phyloP scores from a whole-genome alignment of 35 echinoderm and acorn worm genomes.

The Apostichopus californicus region DNA sequence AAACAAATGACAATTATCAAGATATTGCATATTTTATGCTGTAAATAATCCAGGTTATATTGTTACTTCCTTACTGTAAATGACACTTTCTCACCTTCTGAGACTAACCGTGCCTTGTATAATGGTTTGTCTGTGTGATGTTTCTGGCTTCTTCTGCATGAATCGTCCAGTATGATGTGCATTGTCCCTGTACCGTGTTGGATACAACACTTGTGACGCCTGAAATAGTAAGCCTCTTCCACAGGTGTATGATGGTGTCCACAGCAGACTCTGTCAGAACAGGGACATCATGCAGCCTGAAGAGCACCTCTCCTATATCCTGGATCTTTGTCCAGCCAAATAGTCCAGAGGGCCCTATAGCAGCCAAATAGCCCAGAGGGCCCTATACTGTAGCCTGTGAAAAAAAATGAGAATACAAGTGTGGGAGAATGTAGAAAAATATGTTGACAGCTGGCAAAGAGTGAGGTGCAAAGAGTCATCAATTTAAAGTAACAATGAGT shows the following conservation, averaged over 20 bases:
- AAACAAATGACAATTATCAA: not conserved
- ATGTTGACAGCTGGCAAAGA: no score
- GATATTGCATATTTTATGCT: not conserved
- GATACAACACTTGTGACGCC: not conserved
- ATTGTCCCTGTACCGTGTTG: not conserved
- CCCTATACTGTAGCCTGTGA: not conserved
- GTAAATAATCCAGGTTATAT: not conserved
- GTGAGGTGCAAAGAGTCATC: no score
- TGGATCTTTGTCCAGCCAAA: not conserved
- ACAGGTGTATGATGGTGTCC: conserved; percentile 12
- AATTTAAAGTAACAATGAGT: no score
- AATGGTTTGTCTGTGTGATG: not conserved
- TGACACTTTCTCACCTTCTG: not conserved
- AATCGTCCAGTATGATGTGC: not conserved
- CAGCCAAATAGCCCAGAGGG: not conserved
- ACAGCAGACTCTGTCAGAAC: conserved; percentile 11
- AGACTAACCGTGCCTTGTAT: not conserved
- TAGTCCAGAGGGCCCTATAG: not conserved
- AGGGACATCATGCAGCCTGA: not conserved
- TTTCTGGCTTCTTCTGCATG: not conserved
- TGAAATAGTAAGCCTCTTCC: not conserved
- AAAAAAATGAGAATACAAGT: no score
- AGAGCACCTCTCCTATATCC: not conserved
- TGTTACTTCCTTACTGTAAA: not conserved
- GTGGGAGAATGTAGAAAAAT: no score